Evolutionary conservation across 2,113 vertebrate species (phyloP).

Genomic region (Meleagris gallopavo): DNA sequence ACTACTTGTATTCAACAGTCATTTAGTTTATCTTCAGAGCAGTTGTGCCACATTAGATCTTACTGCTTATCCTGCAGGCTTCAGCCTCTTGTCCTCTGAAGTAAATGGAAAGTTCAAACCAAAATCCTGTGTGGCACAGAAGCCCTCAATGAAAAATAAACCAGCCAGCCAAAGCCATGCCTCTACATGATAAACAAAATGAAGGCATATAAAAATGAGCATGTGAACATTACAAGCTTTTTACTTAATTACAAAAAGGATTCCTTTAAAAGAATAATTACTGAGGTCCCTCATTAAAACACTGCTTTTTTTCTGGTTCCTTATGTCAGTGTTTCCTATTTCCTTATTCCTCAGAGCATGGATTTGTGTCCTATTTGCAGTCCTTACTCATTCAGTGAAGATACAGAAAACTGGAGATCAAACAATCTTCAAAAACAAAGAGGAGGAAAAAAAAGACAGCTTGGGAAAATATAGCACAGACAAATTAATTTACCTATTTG

Average conservation of each 20-base stretch:
- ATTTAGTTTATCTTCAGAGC: background rate
- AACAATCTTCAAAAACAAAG: background rate
- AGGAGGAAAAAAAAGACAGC: rapidly evolving
- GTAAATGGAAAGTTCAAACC: slow-evolving; percentile 55
- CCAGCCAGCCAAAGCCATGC: slow-evolving; percentile 40
- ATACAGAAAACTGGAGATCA: background rate
- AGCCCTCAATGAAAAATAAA: slow-evolving; percentile 69
- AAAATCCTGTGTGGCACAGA: slow-evolving; percentile 7
- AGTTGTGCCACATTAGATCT: background rate
- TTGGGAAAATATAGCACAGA: background rate
- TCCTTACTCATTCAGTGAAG: background rate
- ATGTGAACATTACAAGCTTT: slow-evolving; percentile 27
- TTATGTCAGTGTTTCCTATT: background rate
- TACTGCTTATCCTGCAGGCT: slow-evolving; percentile 31
- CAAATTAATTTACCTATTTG: background rate
- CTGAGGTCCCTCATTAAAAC: background rate
- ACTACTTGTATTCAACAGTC: slow-evolving; percentile 2
- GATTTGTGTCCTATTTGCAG: background rate
- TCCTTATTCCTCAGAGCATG: background rate
- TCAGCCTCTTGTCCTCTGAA: slow-evolving; percentile 44
- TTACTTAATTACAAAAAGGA: background rate
- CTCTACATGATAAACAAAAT: slow-evolving; percentile 50
- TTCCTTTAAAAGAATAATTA: background rate
- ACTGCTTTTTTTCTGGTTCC: background rate
- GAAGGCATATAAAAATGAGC: background rate